These are phyloP conservation scores for Botia almorhae DNA, from an alignment of 2,797 vertebrate species.

Conservation along the genomic window DNA sequence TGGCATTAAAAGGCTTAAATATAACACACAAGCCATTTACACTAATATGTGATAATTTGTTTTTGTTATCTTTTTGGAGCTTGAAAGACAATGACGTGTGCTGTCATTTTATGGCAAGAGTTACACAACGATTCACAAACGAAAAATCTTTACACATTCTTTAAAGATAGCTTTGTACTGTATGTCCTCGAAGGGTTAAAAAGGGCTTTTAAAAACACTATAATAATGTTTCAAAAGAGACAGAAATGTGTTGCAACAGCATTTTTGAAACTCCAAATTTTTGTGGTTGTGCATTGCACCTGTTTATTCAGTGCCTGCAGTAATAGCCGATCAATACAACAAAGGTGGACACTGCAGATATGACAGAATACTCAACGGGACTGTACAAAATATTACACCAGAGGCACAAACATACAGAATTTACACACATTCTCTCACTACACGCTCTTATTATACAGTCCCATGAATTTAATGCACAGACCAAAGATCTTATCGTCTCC, in stretches of 20 bases:
- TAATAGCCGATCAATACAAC: constrained; percentile 24
- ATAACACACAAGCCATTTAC: too few relatives aligned
- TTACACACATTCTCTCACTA: background rate
- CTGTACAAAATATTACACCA: constrained; percentile 18
- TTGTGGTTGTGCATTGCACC: constrained; percentile 17
- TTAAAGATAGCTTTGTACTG: background rate
- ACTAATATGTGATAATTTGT: too few relatives aligned
- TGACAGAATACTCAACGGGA: constrained; percentile 31
- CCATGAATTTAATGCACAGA: constrained; percentile 21
- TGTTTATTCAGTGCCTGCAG: constrained; percentile 10
- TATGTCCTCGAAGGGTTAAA: background rate
- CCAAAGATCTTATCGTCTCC: constrained; percentile 22
- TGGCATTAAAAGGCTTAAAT: too few relatives aligned
- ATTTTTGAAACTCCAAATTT: constrained; percentile 14
- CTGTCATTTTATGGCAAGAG: background rate
- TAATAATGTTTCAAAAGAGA: constrained; percentile 8
- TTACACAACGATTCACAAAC: background rate
- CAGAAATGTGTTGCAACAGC: background rate
- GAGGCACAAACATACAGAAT: constrained; percentile 20
- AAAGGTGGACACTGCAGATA: constrained; percentile 4
- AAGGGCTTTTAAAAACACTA: background rate
- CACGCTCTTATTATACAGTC: background rate
- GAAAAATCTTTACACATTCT: background rate
- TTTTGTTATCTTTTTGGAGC: background rate
- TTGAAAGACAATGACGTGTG: background rate